Evolutionary conservation across 2,888 invertebrate species (phyloP), one percentile per base, ranked within the genome.

Genomic region (Netelia inedita): DNA sequence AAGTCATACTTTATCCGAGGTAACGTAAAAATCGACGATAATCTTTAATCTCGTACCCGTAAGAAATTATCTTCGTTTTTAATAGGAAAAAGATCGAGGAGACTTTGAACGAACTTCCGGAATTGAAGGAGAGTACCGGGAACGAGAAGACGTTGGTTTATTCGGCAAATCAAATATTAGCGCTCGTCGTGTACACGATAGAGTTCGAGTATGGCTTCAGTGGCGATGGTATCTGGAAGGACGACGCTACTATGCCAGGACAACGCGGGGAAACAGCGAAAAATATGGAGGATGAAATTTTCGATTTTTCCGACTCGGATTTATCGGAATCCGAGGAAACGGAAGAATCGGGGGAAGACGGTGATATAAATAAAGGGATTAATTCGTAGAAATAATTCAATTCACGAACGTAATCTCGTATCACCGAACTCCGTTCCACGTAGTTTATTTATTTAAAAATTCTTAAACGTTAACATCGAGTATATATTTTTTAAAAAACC

Each of bases 201-300:
- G 97, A 97, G 92, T 95, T 95, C 88, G 95, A 96, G 88, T 95
- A 95, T 92, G 96, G 97, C 92, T 97, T 97, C 89, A 96, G 95
- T 14, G 97, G 97, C 0, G 96, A 97, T 90, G 97, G 96, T 0
- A 95, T 97, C 57, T 97, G 97, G 96, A 78, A 72, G 16, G 19
- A 80, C n/a, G 71, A 66, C 50, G 8, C 75, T 16, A 0, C 3
- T 6, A 16, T 35, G 11, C 16, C 43, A 0, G 14, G 5, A 14
- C 2, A n/a, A 41, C 10, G 11, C 0, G 0, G 1, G n/a, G n/a
- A 23, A 1, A 0, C 2, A 1, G 5, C 11, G n/a, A 8, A 79
- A 23, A 8, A 11, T 0, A 19, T 41, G 19, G 59, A 65, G 0
- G 14, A 23, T 0, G 41, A 35, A 35, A 6, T 35, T 28, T 2